Evolutionary conservation across 2,797 vertebrate species (phyloP), one percentile per base, ranked within the genome.

Genomic region (Sebastes vulpes): DNA sequence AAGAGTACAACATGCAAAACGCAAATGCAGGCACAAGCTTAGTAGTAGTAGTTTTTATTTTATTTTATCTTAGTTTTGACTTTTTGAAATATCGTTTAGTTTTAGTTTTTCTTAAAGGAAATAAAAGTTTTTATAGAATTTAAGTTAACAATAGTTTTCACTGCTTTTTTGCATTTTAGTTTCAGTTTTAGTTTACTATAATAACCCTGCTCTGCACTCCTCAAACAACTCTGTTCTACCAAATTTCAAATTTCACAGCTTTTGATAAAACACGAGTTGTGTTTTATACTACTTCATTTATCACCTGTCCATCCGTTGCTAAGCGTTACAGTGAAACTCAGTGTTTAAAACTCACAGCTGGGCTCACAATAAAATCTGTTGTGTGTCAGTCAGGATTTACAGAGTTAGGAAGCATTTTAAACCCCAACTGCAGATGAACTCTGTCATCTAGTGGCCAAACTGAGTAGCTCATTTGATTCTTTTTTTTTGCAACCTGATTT

Each of bases 361-460:
- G 12, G 9, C 14, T n/a, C 16, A 32, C 2, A 12, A 48, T 4
- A 10, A 3, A 14, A n/a, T 50, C 42, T 23, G 6, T 26, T 38
- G 4, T 31, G 2, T 46, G 21, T 69, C 29, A 23, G 12, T 29
- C 46, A 25, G 48, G 69, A 65, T 42, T 35, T 35, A 14, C 14
- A 50, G 29, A 32, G 16, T 61, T 18, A 26, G 11, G 9, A 6
- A 9, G 8, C 14, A 23, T 26, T 25, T 59, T 21, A 46, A 3
- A 18, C 4, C 9, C 10, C 14, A 26, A 11, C 57, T 48, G 64
- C 23, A 72, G 60, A 32, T 23, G 3, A 52, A 58, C 38, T 79
- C 81, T 91, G 86, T 74, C 93, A 77, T 50, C 92, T 94, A 63
- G 81, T 95, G 95, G 89, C 29, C 46, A 16, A 21, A 28, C 12